Evolutionary conservation across 2,113 vertebrate genomes (phyloP), one percentile per base, ranked within the genome.

Genomic region (Tichodroma muraria): DNA sequence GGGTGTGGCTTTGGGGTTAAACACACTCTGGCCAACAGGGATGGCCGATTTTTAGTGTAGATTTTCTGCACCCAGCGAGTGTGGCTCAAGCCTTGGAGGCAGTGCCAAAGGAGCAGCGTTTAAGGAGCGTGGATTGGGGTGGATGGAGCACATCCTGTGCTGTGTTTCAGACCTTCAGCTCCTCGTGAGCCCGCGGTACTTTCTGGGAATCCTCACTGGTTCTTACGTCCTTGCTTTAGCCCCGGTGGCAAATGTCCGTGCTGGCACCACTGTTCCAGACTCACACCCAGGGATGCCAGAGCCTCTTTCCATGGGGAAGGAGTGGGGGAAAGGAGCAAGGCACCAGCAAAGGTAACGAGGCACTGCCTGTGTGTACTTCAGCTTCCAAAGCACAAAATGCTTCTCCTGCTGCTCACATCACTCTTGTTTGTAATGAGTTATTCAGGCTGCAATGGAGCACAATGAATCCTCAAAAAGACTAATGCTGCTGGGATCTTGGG

Each of bases 351-450:
- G 15, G 27, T n/a, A 38, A 49, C 0, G 0, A 63, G 53, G 37
- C 25, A 38, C 42, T 63, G 47, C 35, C 54, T 61, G 31, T 13
- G 42, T 21, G 25, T 33, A 30, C 37, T 70, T 69, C 50, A 66
- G 68, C 75, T 89, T 53, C 50, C 60, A 72, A 76, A 64, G 75
- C 42, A 72, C 71, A 77, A 80, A 87, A 45, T 59, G 40, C 49
- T 81, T 69, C 73, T 64, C 80, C 31, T 49, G 54, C 81, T 60
- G 81, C 89, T 82, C 66, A 45, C 72, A 79, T 42, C 87, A 89
- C 52, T 77, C 70, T 27, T 85, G 91, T 91, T 85, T 85, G 64
- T 75, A 93, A 38, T 82, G 89, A 92, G 84, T 91, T 95, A 91
- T 35, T 82, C 64, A 49, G 71, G 73, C 61, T 89, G 85, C 71